phyloP scores from a whole-genome alignment of 2,888 invertebrate genomes.

The Trissolcus japonicus region DNA sequence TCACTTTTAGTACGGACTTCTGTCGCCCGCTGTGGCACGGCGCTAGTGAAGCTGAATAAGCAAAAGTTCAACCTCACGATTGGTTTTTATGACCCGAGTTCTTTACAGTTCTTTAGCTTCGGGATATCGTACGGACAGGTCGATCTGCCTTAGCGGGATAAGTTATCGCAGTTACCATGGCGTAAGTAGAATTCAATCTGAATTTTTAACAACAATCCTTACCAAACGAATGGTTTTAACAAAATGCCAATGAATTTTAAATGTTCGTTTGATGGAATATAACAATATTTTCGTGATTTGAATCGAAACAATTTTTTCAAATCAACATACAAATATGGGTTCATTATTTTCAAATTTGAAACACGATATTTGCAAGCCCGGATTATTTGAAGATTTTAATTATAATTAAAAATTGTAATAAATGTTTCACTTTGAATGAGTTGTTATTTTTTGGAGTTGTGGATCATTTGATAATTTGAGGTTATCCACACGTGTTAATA shows the following conservation, averaged over 20 bases:
- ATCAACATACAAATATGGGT: neutral
- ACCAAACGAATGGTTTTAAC: neutral
- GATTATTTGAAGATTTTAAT: too few relatives aligned
- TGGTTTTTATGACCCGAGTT: neutral
- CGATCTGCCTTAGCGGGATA: neutral
- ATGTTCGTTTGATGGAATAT: neutral
- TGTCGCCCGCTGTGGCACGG: too few relatives aligned
- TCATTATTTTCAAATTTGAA: too few relatives aligned
- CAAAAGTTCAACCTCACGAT: too few relatives aligned
- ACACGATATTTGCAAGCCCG: too few relatives aligned
- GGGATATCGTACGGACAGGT: constrained; percentile 1
- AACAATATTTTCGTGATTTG: neutral
- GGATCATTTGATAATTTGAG: neutral
- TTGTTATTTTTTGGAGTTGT: neutral
- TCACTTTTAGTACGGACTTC: too few relatives aligned
- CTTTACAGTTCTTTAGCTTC: constrained; percentile 1
- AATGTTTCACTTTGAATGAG: too few relatives aligned
- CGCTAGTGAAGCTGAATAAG: too few relatives aligned
- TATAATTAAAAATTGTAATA: too few relatives aligned
- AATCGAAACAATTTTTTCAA: neutral
- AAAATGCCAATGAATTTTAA: neutral
- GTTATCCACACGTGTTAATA: neutral
- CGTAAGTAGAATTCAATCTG: constrained; percentile 2
- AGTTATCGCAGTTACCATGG: constrained; percentile 1
- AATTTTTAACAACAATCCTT: neutral